phyloP scores from a whole-genome alignment of 2,113 vertebrate genomes.

The Mohoua ochrocephala region DNA sequence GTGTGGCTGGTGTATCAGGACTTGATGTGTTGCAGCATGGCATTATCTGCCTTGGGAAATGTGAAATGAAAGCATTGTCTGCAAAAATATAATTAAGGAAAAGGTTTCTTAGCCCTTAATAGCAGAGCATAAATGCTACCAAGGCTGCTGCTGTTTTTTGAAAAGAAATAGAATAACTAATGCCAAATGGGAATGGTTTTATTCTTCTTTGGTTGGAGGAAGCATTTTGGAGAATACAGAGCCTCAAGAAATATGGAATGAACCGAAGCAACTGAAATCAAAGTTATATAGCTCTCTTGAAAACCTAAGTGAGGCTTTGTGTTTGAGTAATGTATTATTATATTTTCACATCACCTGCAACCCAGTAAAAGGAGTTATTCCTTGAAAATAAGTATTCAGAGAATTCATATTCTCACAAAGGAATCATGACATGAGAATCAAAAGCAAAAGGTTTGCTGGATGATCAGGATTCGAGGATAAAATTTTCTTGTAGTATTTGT shows the following conservation, averaged over 20 bases:
- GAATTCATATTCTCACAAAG: background rate
- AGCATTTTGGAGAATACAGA: background rate
- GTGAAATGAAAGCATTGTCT: constrained; percentile 8
- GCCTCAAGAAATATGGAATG: background rate
- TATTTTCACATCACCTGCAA: constrained; percentile 7
- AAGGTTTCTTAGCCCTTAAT: background rate
- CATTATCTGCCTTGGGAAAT: constrained; percentile 41
- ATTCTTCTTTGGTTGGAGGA: background rate
- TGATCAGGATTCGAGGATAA: background rate
- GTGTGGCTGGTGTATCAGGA: background rate
- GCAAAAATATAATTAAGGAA: constrained; percentile 31
- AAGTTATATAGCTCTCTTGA: background rate
- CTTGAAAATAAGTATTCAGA: constrained; percentile 13
- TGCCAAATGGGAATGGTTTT: background rate
- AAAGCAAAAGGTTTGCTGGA: background rate
- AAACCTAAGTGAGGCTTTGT: background rate
- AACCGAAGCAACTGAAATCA: background rate
- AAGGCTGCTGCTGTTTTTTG: background rate
- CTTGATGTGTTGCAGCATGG: background rate
- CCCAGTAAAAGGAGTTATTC: background rate
- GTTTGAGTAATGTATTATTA: constrained; percentile 1
- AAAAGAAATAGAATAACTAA: background rate
- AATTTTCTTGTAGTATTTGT: background rate
- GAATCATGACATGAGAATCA: background rate
- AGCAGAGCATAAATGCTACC: background rate